Conservation (phyloP, 2,888 invertebrate genomes). For the Nemapogon koenigi region DNA sequence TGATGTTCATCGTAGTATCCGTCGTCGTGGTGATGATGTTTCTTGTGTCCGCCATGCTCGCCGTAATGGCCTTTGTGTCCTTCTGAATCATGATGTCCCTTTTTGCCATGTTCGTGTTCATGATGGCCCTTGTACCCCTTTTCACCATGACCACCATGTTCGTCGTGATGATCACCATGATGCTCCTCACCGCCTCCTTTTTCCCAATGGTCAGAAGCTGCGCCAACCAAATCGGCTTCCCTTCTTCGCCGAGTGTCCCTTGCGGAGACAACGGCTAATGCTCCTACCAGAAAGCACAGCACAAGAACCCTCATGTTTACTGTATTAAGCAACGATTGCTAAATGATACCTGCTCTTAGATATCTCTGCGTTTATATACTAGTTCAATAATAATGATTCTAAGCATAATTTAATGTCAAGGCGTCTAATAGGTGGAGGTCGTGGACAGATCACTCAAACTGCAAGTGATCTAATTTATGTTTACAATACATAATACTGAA, state of each 20-base stretch:
- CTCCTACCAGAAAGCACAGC: conserved; percentile 25
- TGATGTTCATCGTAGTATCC: conserved; percentile 70
- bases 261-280: conserved; percentile 44
- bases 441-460: conserved; percentile 32
- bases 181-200: conserved; percentile 69
- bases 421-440: conserved; percentile 40
- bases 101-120: conserved; percentile 69
- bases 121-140: conserved; percentile 75
- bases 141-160: conserved; percentile 71
- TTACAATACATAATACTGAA: no score
- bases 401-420: conserved; percentile 49
- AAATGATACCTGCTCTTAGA: conserved; percentile 50
- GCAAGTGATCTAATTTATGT: no score
- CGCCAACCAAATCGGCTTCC: conserved; percentile 53
- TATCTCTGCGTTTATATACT: conserved; percentile 56
- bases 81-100: conserved; percentile 75
- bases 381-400: conserved; percentile 41
- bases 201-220: conserved; percentile 53
- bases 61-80: conserved; percentile 65
- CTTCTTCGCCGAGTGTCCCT: conserved; percentile 55
- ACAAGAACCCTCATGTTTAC: conserved; percentile 39
- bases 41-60: conserved; percentile 68
- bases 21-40: conserved; percentile 69
- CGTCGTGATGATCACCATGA: conserved; percentile 66
- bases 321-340: conserved; percentile 45